These are phyloP conservation scores for Amphipoea lucens DNA, from an alignment of 2,888 invertebrate species.

Conservation along the genomic window DNA sequence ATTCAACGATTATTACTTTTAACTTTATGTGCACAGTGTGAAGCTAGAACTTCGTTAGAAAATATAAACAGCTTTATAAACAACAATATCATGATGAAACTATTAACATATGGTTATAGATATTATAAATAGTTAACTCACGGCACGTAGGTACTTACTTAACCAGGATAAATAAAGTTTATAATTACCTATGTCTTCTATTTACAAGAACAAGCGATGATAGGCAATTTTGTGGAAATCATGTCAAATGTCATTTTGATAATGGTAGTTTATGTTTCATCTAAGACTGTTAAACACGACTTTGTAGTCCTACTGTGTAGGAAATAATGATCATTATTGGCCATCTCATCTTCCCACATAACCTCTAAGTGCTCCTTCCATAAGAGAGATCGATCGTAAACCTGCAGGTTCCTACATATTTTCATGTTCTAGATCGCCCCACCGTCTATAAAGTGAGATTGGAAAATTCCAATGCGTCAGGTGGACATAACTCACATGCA, in stretches of 20 bases:
- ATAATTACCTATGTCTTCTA: too few species aligned
- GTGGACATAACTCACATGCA: slow-evolving; percentile 63
- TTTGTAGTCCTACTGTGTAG: slow-evolving; percentile 14
- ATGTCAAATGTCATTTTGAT: neutral
- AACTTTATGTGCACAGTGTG: neutral
- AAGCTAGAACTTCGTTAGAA: neutral
- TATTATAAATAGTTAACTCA: neutral
- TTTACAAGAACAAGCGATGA: neutral
- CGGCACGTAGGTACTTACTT: too few species aligned
- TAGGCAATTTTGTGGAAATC: neutral
- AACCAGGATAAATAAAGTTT: neutral
- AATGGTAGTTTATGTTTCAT: neutral
- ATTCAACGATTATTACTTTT: neutral
- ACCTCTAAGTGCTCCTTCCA: slow-evolving; percentile 11
- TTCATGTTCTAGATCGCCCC: slow-evolving; percentile 46
- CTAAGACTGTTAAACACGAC: neutral
- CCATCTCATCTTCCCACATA: slow-evolving; percentile 22
- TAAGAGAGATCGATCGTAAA: slow-evolving; percentile 36
- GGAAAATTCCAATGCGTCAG: slow-evolving; percentile 66
- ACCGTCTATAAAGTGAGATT: slow-evolving; percentile 66
- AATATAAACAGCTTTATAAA: neutral
- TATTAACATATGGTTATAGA: neutral
- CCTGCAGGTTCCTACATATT: slow-evolving; percentile 52
- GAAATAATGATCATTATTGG: neutral
- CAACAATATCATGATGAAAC: neutral